phyloP scores from a whole-genome alignment of 2,797 vertebrate genomes.

The Antrozous pallidus region DNA sequence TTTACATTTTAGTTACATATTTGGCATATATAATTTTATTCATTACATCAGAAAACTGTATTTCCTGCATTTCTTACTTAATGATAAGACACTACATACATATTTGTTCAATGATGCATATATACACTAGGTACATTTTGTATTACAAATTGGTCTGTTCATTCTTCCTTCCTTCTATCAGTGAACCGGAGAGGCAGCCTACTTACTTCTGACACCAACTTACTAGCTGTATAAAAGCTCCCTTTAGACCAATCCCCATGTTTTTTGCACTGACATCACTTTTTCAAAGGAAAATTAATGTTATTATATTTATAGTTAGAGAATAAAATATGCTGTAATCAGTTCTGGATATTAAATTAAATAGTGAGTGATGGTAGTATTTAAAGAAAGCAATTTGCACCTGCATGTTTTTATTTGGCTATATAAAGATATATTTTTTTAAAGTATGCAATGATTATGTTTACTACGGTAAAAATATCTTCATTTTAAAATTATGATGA shows the following conservation, averaged over 20 bases:
- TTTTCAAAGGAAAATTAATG: constrained; percentile 52
- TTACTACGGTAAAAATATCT: neutral
- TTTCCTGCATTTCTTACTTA: neutral
- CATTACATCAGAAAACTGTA: neutral
- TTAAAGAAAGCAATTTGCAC: constrained; percentile 29
- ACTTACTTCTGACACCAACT: constrained; percentile 28
- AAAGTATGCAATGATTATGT: neutral
- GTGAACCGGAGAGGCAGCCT: neutral
- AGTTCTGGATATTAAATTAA: constrained; percentile 28
- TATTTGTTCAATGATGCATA: neutral
- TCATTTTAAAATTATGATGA: neutral
- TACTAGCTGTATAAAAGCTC: neutral
- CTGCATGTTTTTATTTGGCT: neutral
- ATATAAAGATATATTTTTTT: neutral
- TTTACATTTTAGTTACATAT: neutral
- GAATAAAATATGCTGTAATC: neutral
- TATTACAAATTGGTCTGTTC: neutral
- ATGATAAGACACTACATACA: neutral
- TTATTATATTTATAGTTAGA: neutral
- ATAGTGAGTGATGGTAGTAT: neutral
- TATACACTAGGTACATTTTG: neutral
- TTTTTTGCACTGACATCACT: neutral
- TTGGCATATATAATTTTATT: neutral
- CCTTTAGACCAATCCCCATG: neutral
- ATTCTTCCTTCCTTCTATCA: neutral